A percentile compares a stretch with the other conserved stretches of the same genome.
phyloP scores from a whole-genome alignment of 2,888 invertebrate genomes.

The Miltochrista miniata region DNA sequence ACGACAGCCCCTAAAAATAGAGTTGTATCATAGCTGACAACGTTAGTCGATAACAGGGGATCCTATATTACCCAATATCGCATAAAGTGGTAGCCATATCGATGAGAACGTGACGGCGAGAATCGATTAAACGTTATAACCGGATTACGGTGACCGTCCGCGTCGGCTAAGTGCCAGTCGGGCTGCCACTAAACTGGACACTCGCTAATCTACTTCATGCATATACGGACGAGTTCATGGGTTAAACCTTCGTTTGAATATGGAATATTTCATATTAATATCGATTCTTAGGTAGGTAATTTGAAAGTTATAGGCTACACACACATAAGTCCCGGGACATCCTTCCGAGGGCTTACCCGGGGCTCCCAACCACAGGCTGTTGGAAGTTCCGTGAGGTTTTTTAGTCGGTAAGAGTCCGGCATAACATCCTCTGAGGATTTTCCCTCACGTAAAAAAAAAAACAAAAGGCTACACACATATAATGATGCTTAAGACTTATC shows the following conservation, averaged over 20 bases:
- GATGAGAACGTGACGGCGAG: conserved; percentile 52
- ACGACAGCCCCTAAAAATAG: too few relatives aligned
- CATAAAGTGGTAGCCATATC: conserved; percentile 47
- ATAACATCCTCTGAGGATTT: too few relatives aligned
- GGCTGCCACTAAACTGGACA: conserved; percentile 54
- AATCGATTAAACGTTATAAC: conserved; percentile 74
- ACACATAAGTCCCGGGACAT: too few relatives aligned
- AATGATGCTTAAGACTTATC: too few relatives aligned
- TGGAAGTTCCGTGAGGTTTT: too few relatives aligned
- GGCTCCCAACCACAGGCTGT: too few relatives aligned
- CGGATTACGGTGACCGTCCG: conserved; percentile 71
- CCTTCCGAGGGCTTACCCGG: too few relatives aligned
- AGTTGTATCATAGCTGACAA: conserved; percentile 1
- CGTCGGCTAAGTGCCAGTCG: conserved; percentile 66
- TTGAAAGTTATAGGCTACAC: too few relatives aligned
- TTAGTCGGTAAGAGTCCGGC: too few relatives aligned
- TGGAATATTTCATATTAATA: not conserved
- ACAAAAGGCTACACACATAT: too few relatives aligned
- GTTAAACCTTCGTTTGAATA: not conserved
- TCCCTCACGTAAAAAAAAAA: too few relatives aligned
- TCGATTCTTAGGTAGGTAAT: not conserved
- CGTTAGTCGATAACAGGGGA: conserved; percentile 26
- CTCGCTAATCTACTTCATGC: conserved; percentile 43
- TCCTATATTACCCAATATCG: conserved; percentile 38
- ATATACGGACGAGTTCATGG: conserved; percentile 8